Conservation (phyloP, 1,140 invertebrate genomes). For the Centruroides sculpturatus region DNA sequence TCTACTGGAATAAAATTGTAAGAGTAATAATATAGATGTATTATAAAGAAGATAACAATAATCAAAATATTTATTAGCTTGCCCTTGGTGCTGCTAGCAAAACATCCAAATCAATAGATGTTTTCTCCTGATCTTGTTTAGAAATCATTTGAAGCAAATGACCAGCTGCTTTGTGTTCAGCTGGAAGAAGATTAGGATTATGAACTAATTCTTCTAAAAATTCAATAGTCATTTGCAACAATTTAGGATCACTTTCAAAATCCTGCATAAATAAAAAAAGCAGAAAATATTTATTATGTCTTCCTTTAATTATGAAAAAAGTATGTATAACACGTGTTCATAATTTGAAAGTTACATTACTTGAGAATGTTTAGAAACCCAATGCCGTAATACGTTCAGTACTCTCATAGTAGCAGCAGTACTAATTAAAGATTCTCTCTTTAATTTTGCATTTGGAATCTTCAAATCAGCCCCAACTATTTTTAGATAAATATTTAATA, state of each 20-base stretch:
- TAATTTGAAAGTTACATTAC: constrained; percentile 18
- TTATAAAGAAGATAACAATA: too few species aligned
- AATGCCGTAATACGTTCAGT: constrained; percentile 69
- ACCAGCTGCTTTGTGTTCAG: constrained; percentile 75
- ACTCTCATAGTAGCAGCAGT: constrained; percentile 88
- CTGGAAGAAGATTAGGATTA: constrained; percentile 68
- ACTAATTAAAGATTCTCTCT: constrained; percentile 74
- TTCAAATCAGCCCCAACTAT: constrained; percentile 27
- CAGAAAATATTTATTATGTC: too few species aligned
- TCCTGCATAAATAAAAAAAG: constrained; percentile 37
- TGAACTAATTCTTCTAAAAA: constrained; percentile 78
- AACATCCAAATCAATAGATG: constrained; percentile 50
- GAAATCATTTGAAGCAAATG: constrained; percentile 64
- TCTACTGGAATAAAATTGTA: too few species aligned
- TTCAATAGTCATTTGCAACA: constrained; percentile 63
- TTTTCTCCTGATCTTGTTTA: constrained; percentile 44
- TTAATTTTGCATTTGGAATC: constrained; percentile 22
- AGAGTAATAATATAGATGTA: too few species aligned
- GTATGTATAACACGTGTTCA: not conserved
- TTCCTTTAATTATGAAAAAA: not conserved
- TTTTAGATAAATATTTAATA: constrained; percentile 7
- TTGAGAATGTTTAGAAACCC: constrained; percentile 51
- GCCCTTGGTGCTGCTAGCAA: constrained; percentile 57
- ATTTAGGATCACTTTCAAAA: constrained; percentile 60
- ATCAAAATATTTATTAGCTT: constrained; percentile 18